Evolutionary conservation across 1,140 invertebrate species (phyloP), one percentile per base, ranked within the genome.

Genomic region (Papilio glaucus): DNA sequence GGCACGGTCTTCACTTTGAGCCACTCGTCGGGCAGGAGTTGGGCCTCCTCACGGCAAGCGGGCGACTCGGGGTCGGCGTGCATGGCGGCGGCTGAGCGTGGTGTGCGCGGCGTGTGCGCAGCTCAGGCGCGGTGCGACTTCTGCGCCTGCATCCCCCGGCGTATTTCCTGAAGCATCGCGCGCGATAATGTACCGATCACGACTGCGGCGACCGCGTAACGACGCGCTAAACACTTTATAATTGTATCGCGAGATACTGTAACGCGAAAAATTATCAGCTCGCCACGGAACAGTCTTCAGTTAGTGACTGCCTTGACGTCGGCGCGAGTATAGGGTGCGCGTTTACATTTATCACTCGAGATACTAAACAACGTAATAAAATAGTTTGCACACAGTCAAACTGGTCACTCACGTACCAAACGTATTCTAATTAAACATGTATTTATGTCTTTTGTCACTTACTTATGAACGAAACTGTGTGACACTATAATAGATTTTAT

Each of bases 181-280:
- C 86, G 85, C 88, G 90, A 87, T 93, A 93, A 93, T 91, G 86
- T 80, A 83, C 77, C 87, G 83, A 80, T 93, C 91, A 93, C 91
- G 91, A 91, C 88, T 84, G 85, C 78, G 84, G 77, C 83, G 81
- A 69, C 78, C 70, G 57, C 77, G 76, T 79, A 78, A 81, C 76
- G 81, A 85, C 79, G 83, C 88, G 91, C 87, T 91, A 91, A 90
- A 84, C 82, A 77, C 78, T 86, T 85, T 89, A 84, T 91, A 90
- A 92, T 93, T 91, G 86, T 89, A 90, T 83, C 82, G 86, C 85
- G 80, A 89, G 82, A 88, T 88, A 86, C 84, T 89, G 82, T 91
- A 88, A 86, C 83, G n/a, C n/a, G 78, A 82, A 21, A 89, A 91
- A 91, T 91, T 90, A 91, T 93, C 88, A 91, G 86, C 74, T 86